Percentiles rank a stretch among this genome's conserved stretches.
Conservation (phyloP, 2,113 vertebrate genomes). For the Carettochelys insculpta region DNA sequence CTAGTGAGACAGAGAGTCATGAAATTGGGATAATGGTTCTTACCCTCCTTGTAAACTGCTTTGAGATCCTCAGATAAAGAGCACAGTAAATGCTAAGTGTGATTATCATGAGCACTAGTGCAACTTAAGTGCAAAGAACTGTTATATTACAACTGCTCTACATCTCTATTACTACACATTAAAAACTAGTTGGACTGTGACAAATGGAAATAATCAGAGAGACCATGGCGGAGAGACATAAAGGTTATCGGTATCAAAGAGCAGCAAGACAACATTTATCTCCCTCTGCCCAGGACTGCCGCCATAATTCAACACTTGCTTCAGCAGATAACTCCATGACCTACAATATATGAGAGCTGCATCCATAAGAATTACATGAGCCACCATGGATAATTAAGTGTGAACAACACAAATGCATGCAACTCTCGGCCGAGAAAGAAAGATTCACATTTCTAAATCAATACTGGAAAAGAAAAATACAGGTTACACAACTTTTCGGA, state of each 20-base stretch:
- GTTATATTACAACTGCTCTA: neutral
- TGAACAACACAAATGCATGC: neutral
- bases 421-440: neutral
- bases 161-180: neutral
- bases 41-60: neutral
- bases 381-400: neutral
- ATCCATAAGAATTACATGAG: neutral
- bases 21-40: neutral
- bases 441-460: neutral
- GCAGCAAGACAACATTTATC: slow-evolving; percentile 9
- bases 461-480: neutral
- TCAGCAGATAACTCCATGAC: neutral
- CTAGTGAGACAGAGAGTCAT: neutral
- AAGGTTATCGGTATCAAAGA: neutral
- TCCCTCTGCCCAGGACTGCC: neutral
- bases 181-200: neutral
- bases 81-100: neutral
- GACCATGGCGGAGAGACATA: neutral
- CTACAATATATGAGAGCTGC: neutral
- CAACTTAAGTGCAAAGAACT: neutral
- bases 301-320: neutral
- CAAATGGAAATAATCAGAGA: neutral
- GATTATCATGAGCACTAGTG: neutral
- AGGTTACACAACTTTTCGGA: neutral
- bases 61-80: neutral